Conservation (phyloP, 2,113 vertebrate genomes). For the Pristiophorus japonicus region DNA sequence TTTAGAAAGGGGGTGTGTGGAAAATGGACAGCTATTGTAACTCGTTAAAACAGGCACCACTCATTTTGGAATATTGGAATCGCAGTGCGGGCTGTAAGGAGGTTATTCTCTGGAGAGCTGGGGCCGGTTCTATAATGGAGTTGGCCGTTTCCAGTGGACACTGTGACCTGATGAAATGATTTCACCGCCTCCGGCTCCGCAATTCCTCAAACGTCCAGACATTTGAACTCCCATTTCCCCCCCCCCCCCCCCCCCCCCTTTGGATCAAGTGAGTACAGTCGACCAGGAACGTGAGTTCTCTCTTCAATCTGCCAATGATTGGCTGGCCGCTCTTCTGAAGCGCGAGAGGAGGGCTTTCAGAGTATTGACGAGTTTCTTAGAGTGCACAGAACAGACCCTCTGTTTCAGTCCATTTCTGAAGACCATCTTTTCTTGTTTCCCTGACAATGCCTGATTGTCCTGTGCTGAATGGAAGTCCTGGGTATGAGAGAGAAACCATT, state of each 20-base stretch:
- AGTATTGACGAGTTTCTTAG: slow-evolving; percentile 20
- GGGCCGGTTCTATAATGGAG: not conserved
- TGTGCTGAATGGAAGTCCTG: not conserved
- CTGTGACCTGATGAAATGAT: not conserved
- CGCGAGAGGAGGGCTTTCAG: not conserved
- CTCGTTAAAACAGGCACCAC: not conserved
- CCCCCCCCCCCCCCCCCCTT: not conserved
- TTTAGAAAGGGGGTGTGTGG: too few relatives aligned
- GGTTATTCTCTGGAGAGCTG: not conserved
- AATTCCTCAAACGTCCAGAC: not conserved
- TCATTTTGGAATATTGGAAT: not conserved
- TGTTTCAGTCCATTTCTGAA: slow-evolving; percentile 15
- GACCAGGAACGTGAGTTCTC: not conserved
- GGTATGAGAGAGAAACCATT: not conserved
- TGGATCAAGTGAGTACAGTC: not conserved
- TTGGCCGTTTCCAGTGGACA: not conserved
- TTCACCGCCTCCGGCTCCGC: not conserved
- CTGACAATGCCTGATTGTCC: slow-evolving; percentile 15
- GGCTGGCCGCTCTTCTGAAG: not conserved
- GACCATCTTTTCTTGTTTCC: slow-evolving; percentile 12
- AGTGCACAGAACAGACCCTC: slow-evolving; percentile 12
- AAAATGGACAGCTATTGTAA: not conserved
- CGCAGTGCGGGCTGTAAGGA: too few relatives aligned
- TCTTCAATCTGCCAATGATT: not conserved
- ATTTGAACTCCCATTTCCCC: not conserved